Evolutionary conservation across 2,888 invertebrate species (phyloP).

Genomic region (Cosmopolites sordidus): DNA sequence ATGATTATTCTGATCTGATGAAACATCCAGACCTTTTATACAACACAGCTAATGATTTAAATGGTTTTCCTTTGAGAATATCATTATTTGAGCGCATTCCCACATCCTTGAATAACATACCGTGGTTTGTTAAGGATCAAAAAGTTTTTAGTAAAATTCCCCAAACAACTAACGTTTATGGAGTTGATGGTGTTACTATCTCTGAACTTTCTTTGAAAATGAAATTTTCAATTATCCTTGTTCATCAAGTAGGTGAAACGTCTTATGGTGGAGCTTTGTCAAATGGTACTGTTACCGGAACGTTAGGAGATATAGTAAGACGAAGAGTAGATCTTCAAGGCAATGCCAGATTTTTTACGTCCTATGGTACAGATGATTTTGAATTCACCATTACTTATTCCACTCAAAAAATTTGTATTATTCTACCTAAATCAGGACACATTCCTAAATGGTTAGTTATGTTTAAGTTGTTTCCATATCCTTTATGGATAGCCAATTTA

Average conservation of each 20-base stretch:
- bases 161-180: slow-evolving; percentile 35
- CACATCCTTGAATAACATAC: slow-evolving; percentile 14
- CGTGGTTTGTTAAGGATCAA: slow-evolving; percentile 10
- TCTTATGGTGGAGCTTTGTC: slow-evolving; percentile 34
- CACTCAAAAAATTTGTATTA: slow-evolving; percentile 44
- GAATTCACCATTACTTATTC: slow-evolving; percentile 17
- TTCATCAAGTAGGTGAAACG: slow-evolving; percentile 3
- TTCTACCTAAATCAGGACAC: slow-evolving; percentile 44
- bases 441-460: slow-evolving; percentile 46
- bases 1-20: slow-evolving; percentile 13
- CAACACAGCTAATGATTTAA: slow-evolving; percentile 35
- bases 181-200: slow-evolving; percentile 44
- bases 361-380: neutral
- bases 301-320: slow-evolving; percentile 23
- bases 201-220: slow-evolving; percentile 39
- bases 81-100: slow-evolving; percentile 39
- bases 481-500: slow-evolving; percentile 27
- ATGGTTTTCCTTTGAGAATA: slow-evolving; percentile 41
- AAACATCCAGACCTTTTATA: slow-evolving; percentile 16
- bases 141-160: slow-evolving; percentile 19
- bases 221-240: slow-evolving; percentile 40
- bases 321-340: slow-evolving; percentile 33
- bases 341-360: slow-evolving; percentile 31
- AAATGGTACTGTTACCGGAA: slow-evolving; percentile 34
- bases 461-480: slow-evolving; percentile 40